These are phyloP conservation scores for Drosophila falleni DNA, from an alignment of 2,888 invertebrate species.

Conservation along the genomic window DNA sequence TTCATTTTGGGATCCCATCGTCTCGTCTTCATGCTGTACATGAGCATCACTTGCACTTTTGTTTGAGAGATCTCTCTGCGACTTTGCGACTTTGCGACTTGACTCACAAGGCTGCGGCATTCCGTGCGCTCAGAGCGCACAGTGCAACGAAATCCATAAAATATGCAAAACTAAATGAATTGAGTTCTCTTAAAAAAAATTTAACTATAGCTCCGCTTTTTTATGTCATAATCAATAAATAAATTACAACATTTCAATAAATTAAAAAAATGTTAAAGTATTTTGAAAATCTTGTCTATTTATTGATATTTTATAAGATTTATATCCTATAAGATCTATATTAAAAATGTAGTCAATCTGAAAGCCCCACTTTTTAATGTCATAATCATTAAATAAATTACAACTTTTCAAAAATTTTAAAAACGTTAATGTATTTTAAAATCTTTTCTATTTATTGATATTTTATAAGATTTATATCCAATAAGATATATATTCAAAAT, in stretches of 20 bases:
- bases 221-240: too few relatives aligned
- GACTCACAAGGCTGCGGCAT: constrained; percentile 51
- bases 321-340: background rate
- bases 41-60: constrained; percentile 84
- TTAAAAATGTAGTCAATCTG: background rate
- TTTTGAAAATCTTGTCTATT: too few relatives aligned
- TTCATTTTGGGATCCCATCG: constrained; percentile 27
- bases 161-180: background rate
- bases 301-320: too few relatives aligned
- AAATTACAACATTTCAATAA: too few relatives aligned
- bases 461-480: too few relatives aligned
- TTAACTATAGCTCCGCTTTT: too few relatives aligned
- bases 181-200: background rate
- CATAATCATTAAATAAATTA: too few relatives aligned
- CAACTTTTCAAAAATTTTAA: too few relatives aligned
- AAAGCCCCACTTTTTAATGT: too few relatives aligned
- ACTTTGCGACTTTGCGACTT: constrained; percentile 19
- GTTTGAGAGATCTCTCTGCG: constrained; percentile 58
- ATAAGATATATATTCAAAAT: background rate
- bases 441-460: too few relatives aligned
- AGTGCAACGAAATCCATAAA: constrained; percentile 23
- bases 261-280: too few relatives aligned
- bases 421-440: too few relatives aligned
- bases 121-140: constrained; percentile 40
- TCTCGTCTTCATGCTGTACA: constrained; percentile 65